Conservation (phyloP, 1,140 invertebrate species). For the Ylistrum balloti region DNA sequence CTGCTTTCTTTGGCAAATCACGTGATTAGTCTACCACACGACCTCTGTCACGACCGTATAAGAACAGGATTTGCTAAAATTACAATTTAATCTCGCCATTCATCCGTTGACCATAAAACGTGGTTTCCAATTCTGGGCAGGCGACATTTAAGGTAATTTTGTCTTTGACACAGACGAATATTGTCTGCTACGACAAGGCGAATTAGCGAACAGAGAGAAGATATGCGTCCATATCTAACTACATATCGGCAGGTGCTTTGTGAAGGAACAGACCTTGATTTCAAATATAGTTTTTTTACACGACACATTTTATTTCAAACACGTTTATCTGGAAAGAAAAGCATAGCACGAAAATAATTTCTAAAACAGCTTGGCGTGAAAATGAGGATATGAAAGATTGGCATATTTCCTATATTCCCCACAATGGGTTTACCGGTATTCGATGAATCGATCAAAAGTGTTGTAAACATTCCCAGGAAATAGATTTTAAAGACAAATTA, state of each 20-base stretch:
- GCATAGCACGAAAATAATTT: no score
- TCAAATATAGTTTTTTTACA: neutral
- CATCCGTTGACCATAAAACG: neutral
- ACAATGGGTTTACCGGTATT: neutral
- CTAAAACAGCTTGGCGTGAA: neutral
- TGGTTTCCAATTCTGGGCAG: slow-evolving; percentile 15
- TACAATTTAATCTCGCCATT: slow-evolving; percentile 17
- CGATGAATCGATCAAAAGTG: neutral
- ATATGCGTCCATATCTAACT: neutral
- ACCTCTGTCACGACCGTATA: slow-evolving; percentile 2
- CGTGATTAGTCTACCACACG: neutral
- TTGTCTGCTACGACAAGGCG: neutral
- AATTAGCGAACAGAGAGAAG: neutral
- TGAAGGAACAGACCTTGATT: neutral
- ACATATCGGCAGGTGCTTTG: neutral
- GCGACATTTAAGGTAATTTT: slow-evolving; percentile 8
- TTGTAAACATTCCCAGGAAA: neutral
- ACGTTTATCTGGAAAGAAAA: neutral
- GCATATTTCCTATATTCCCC: neutral
- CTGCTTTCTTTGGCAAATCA: slow-evolving; percentile 10
- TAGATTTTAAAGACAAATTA: neutral
- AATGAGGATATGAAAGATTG: neutral
- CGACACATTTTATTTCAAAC: neutral
- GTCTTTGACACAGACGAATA: neutral
- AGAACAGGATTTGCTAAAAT: neutral